phyloP scores from a whole-genome alignment of 2,113 vertebrate genomes.

The Meleagris gallopavo region DNA sequence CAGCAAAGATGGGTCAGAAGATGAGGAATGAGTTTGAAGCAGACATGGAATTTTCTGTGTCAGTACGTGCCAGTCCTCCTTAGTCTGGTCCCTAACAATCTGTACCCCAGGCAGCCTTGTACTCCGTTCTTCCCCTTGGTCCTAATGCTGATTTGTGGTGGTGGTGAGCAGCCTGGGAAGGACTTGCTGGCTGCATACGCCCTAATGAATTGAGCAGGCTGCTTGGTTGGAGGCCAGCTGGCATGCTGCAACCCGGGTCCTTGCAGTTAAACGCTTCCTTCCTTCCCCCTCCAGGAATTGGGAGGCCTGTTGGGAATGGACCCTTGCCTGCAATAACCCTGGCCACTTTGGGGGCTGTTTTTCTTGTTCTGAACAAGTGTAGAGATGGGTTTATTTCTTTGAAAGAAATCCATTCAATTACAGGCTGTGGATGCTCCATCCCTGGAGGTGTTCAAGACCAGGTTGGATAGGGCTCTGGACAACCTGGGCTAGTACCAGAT shows the following conservation, averaged over 20 bases:
- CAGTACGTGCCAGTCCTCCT: not conserved
- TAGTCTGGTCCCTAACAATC: not conserved
- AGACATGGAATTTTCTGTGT: not conserved
- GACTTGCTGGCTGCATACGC: not conserved
- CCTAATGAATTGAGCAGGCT: not conserved
- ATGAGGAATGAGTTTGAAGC: not conserved
- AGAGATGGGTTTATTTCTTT: not conserved
- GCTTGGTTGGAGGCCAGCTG: slow-evolving; percentile 6
- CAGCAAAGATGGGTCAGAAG: not conserved
- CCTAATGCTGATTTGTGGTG: not conserved
- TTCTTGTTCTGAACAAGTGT: not conserved
- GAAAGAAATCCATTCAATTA: not conserved
- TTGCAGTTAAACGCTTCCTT: not conserved
- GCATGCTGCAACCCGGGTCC: rapidly evolving
- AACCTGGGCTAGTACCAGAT: too few species aligned
- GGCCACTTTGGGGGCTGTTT: not conserved
- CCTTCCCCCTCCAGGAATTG: not conserved
- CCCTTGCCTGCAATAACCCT: not conserved
- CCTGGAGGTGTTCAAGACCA: too few species aligned
- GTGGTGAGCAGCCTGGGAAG: not conserved
- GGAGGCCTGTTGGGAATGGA: not conserved
- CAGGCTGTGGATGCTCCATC: not conserved
- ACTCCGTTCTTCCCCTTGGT: not conserved
- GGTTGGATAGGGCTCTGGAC: too few species aligned
- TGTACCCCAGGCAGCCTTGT: rapidly evolving